Conservation (phyloP, 1,140 invertebrate species). For the Protaetia brevitarsis region DNA sequence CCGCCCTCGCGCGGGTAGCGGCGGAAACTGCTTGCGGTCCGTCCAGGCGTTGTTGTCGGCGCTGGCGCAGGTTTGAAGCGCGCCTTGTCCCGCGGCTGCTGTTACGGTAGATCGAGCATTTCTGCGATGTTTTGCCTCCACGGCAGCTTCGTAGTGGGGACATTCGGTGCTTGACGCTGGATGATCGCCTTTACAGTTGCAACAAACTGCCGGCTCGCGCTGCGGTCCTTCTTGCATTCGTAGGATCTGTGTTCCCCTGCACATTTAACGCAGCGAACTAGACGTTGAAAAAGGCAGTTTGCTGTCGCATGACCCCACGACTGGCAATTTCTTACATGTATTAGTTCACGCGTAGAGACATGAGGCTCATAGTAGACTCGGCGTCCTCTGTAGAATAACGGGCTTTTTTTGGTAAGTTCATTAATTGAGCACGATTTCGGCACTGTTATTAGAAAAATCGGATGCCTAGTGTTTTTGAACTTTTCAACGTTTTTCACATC, state of each 20-base stretch:
- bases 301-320: background rate
- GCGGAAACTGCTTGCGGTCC: no score
- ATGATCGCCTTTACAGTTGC: background rate
- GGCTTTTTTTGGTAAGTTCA: no score
- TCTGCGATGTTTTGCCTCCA: no score
- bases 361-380: no score
- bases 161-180: background rate
- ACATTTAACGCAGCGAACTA: background rate
- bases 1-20: no score
- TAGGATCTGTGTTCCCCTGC: background rate
- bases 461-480: no score
- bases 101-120: background rate
- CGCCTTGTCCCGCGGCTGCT: background rate
- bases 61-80: background rate
- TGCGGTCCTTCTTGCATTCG: background rate
- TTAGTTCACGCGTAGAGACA: no score
- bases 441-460: no score
- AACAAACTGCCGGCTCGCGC: background rate
- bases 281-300: background rate
- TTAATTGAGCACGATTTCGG: no score
- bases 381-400: no score
- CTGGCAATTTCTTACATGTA: no score
- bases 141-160: background rate
- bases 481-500: no score
- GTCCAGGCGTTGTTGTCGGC: background rate